A percentile compares a stretch with the other conserved stretches of the same genome.
Evolutionary conservation across 2,888 invertebrate species (phyloP).

Genomic region (Conchocele bisecta): DNA sequence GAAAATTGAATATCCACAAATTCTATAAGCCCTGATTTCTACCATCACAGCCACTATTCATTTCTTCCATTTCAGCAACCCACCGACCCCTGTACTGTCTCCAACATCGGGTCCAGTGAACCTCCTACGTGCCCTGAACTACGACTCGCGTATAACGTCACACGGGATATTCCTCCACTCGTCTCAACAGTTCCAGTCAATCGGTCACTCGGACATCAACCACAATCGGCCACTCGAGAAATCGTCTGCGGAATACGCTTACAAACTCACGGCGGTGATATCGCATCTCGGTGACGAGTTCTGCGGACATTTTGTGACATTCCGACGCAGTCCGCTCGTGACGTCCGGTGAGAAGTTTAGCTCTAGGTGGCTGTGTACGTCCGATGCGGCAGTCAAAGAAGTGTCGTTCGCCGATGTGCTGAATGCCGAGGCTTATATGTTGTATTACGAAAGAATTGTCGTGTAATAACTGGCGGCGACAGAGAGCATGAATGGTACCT

Average conservation of each 20-base stretch:
- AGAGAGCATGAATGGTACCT: too few relatives aligned
- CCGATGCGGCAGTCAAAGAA: constrained; percentile 92
- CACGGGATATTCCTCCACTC: constrained; percentile 71
- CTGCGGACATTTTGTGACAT: constrained; percentile 97
- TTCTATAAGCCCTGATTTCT: too few relatives aligned
- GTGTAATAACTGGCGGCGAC: too few relatives aligned
- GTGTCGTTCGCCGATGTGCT: constrained; percentile 92
- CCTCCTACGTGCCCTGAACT: constrained; percentile 79
- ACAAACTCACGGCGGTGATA: constrained; percentile 92
- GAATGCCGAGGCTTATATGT: constrained; percentile 93
- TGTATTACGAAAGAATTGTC: constrained; percentile 92
- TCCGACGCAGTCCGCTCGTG: constrained; percentile 86
- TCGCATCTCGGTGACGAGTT: constrained; percentile 95
- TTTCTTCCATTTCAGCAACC: too few relatives aligned
- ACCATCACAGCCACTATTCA: too few relatives aligned
- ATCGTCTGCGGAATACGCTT: constrained; percentile 85
- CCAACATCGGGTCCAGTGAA: constrained; percentile 74
- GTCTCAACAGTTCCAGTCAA: constrained; percentile 34
- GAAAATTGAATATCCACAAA: too few relatives aligned
- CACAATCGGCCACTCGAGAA: constrained; percentile 62
- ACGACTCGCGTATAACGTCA: constrained; percentile 72
- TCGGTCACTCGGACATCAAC: constrained; percentile 78
- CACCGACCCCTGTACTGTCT: constrained; percentile 11
- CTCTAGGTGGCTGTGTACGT: constrained; percentile 92
- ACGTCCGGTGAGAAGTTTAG: constrained; percentile 70